Evolutionary conservation across 1,140 invertebrate genomes (phyloP).

Genomic region (Eufriesea mexicana): DNA sequence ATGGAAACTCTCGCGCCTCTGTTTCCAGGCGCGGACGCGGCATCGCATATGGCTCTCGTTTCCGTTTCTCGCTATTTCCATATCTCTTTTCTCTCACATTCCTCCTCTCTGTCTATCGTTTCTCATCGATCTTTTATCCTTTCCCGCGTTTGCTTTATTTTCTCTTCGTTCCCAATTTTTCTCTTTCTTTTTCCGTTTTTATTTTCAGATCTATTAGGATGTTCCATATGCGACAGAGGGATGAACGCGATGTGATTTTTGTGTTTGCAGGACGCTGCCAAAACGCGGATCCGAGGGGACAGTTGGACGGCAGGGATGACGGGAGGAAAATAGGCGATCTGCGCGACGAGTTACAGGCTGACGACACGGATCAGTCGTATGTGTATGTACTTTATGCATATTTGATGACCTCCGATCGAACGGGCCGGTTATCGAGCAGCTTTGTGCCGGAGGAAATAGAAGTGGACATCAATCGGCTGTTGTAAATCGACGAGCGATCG

Average conservation of each 20-base stretch:
- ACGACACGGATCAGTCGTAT: conserved; percentile 51
- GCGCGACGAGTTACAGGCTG: conserved; percentile 49
- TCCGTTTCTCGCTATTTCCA: neutral
- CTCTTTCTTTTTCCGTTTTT: neutral
- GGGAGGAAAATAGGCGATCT: conserved; percentile 32
- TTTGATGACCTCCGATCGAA: conserved; percentile 16
- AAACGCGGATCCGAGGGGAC: conserved; percentile 62
- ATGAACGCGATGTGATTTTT: conserved; percentile 7
- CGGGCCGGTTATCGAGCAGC: neutral
- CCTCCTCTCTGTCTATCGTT: neutral
- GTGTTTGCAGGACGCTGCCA: conserved; percentile 66
- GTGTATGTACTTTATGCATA: conserved; percentile 32
- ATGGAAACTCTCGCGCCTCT: conserved; percentile 55
- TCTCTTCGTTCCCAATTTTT: neutral
- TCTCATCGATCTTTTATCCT: no score
- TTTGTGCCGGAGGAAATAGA: neutral
- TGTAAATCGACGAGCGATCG: conserved; percentile 1
- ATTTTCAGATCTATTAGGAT: neutral
- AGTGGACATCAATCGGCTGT: neutral
- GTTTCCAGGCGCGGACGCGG: conserved; percentile 16
- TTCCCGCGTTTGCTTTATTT: no score
- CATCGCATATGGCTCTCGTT: neutral
- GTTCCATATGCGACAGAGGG: neutral
- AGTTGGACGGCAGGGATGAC: neutral
- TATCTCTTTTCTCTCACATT: neutral